Percentiles rank a stretch among this genome's conserved stretches.
These are phyloP conservation scores for Boloria selene DNA, from an alignment of 2,888 invertebrate species.

Conservation along the genomic window DNA sequence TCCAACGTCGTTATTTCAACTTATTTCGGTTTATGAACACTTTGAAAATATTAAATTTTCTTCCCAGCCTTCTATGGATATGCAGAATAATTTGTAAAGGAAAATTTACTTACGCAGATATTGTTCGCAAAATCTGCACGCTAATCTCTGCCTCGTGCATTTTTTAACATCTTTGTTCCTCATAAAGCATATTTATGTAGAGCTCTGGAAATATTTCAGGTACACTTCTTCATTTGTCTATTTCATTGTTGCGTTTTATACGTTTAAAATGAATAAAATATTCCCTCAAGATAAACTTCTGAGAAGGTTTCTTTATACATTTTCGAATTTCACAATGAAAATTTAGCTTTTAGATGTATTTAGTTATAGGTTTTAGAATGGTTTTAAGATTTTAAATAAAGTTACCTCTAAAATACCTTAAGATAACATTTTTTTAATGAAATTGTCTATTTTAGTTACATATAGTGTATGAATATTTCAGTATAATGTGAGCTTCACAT, in stretches of 20 bases:
- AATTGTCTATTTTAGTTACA: too few relatives aligned
- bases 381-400: too few relatives aligned
- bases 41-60: conserved; percentile 42
- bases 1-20: conserved; percentile 37
- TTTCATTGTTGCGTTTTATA: neutral
- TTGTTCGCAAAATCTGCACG: conserved; percentile 28
- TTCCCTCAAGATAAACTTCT: neutral
- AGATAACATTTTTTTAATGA: too few relatives aligned
- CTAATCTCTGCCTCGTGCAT: conserved; percentile 38
- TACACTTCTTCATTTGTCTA: neutral
- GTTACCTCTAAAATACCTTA: too few relatives aligned
- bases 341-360: too few relatives aligned
- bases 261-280: neutral
- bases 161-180: conserved; percentile 30
- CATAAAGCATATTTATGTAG: conserved; percentile 23
- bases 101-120: conserved; percentile 38
- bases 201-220: conserved; percentile 14
- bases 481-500: too few relatives aligned
- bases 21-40: conserved; percentile 42
- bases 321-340: too few relatives aligned
- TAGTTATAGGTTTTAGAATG: too few relatives aligned
- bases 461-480: too few relatives aligned
- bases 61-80: conserved; percentile 36
- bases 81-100: conserved; percentile 36
- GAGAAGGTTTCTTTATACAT: too few relatives aligned